Base-by-base conservation (phyloP, 2,888 invertebrate genomes). In the Agrotis clavis region DNA sequence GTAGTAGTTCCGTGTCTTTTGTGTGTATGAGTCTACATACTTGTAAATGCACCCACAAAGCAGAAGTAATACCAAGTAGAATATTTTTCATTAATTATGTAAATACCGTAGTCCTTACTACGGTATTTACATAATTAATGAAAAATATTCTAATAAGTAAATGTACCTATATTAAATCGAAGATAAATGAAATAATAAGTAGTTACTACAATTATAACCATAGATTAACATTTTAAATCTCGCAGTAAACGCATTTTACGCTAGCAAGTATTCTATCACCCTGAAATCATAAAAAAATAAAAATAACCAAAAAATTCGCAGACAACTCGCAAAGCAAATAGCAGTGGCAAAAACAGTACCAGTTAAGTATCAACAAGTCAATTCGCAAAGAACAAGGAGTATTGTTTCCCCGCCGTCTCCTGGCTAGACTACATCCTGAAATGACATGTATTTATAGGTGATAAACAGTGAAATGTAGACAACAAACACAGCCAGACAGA, bases 281-380 rank as follows among this genome's bases (percentile, higher is more conserved):
- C 67, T 68, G 21, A 65, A 65, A 67, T 25, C 16, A 67, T 41
- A 25, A 30, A 53, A 3, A 9, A 7, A 69, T 13, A 14, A 14
- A 69, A 9, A 25, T 2, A 2, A 25, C 25, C 1, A 35, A 68
- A 41, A 7, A 35, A 21, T n/a, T 48, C 35, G 70, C 71, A 70
- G 14, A 30, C 4, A 47, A 11, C 21, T 69, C 71, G 69, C 71
- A 54, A 7, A 35, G 69, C 71, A 54, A 21, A 47, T 16, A 16
- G 69, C 69, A 54, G 13, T 9, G 71, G 71, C 71, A 70, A 16
- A 21, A 35, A 56, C 35, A 35, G 7, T 35, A 35, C 7, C 35
- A 35, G 25, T 2, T 25, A 25, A 25, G 35, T 35, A 35, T 16
- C 14, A 54, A 30, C 9, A 69, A 54, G 0, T n/a, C 16, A 47